phyloP scores from a whole-genome alignment of 2,888 invertebrate species.

The Andrena flavipes region DNA sequence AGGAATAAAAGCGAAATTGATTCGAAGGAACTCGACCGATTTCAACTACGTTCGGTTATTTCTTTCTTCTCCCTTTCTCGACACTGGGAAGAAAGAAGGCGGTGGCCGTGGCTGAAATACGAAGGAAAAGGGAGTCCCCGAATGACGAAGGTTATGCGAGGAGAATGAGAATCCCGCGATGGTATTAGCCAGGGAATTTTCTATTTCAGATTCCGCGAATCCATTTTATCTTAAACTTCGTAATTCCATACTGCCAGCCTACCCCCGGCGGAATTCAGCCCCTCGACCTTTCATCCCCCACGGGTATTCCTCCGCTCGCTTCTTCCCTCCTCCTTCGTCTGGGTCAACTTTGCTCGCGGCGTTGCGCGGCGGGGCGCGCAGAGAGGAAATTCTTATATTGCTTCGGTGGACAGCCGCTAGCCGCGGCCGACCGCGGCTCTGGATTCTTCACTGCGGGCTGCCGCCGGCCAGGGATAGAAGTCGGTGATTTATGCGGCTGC shows the following conservation, averaged over 20 bases:
- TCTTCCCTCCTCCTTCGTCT: constrained; percentile 22
- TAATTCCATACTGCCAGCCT: constrained; percentile 71
- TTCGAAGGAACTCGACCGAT: constrained; percentile 60
- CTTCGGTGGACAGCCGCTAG: not conserved
- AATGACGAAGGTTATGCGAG: constrained; percentile 69
- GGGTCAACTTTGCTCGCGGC: constrained; percentile 27
- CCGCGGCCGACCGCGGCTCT: not conserved
- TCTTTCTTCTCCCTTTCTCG: constrained; percentile 33
- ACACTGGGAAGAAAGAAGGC: not conserved
- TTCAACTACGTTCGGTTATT: constrained; percentile 65
- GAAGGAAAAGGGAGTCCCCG: constrained; percentile 65
- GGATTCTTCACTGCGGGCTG: not conserved
- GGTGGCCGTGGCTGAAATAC: constrained; percentile 49
- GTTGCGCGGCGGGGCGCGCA: not conserved
- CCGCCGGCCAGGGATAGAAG: not conserved
- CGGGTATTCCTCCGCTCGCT: constrained; percentile 44
- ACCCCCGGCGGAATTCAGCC: constrained; percentile 68
- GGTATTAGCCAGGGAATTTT: constrained; percentile 79
- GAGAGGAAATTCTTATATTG: constrained; percentile 24
- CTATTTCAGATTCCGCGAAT: constrained; percentile 78
- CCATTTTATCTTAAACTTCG: constrained; percentile 79
- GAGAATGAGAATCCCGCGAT: constrained; percentile 68
- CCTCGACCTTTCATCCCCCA: constrained; percentile 66
- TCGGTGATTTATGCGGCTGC: not conserved
- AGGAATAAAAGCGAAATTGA: constrained; percentile 11